Conservation (phyloP, 2,113 vertebrate genomes). For the Meleagris gallopavo region DNA sequence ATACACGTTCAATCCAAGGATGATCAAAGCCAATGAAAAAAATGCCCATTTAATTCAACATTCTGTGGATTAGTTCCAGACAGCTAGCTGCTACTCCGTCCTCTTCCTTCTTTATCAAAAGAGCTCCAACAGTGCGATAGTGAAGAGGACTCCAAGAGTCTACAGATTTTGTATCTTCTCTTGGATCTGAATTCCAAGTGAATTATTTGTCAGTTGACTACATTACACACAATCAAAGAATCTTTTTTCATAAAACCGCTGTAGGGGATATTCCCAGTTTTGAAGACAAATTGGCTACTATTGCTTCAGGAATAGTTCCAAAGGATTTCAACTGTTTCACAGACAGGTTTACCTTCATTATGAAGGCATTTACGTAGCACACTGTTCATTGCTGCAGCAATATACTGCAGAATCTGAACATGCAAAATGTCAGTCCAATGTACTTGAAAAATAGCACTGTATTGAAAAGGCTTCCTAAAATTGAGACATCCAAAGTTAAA, state of each 20-base stretch:
- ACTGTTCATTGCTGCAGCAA: neutral
- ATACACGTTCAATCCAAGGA: neutral
- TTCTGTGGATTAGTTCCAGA: conserved; percentile 23
- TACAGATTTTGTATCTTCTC: neutral
- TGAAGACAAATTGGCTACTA: neutral
- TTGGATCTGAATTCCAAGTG: conserved; percentile 30
- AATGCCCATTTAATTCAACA: conserved; percentile 4
- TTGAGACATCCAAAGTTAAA: neutral
- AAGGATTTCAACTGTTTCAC: neutral
- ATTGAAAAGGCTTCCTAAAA: neutral
- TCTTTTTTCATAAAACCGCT: neutral
- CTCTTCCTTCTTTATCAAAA: conserved; percentile 43
- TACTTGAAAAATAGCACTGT: neutral
- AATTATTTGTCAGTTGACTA: conserved; percentile 19
- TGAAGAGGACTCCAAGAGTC: neutral
- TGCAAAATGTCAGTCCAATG: neutral
- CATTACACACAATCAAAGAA: neutral
- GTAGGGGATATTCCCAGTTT: neutral
- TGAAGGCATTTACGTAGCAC: neutral
- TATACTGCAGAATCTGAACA: neutral
- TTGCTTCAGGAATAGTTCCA: neutral
- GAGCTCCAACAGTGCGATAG: neutral
- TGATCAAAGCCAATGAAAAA: conserved; percentile 42
- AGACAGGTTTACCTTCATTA: neutral
- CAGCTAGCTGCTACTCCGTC: conserved; percentile 1